Evolutionary conservation across 2,113 vertebrate species (phyloP), one percentile per base, ranked within the genome.

Genomic region (Pangasianodon gigas): DNA sequence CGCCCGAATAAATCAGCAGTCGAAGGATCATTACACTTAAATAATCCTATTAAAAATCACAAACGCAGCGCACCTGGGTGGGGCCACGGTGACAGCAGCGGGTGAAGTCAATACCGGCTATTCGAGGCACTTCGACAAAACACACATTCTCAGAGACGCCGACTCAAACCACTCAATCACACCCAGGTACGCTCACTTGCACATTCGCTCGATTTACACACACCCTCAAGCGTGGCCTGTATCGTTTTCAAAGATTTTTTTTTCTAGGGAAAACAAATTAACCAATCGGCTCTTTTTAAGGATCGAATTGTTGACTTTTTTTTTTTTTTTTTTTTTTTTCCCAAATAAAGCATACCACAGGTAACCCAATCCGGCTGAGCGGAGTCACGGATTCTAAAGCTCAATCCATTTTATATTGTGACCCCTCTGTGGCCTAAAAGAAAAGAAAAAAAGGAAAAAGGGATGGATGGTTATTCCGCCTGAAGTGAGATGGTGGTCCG

Each of bases 1-100:
- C 90, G 86, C 77, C 62, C 82, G 88, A 92, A 93, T 93, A 93
- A 93, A 93, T 93, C 88, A 90, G 88, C 91, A 87, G 90, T 88
- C 91, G 87, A 75, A 87, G 88, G 90, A 85, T 87, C 90, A 89
- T 92, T 91, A 90, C 86, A n/a, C 82, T 89, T 89, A 92, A 93
- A 93, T 93, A 93, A 93, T 93, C 92, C 86, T 85, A 92, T 90
- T 93, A 92, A 87, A 90, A 69, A 44, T 87, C 51, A 46, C 71
- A 75, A 77, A 74, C n/a, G 7, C n/a, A 71, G 74, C 62, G 37
- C 89, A 90, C 90, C 91, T 90, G 91, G 91, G 86, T 56, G 67
- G 13, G 46, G 48, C 48, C 62, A 54, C 16, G 51, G n/a, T 26
- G 67, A 24, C 82, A 56, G 6, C 46, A n/a, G 1, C 21, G 16